Evolutionary conservation across 1,140 invertebrate genomes (phyloP).

Genomic region (Diachasma alloeum): DNA sequence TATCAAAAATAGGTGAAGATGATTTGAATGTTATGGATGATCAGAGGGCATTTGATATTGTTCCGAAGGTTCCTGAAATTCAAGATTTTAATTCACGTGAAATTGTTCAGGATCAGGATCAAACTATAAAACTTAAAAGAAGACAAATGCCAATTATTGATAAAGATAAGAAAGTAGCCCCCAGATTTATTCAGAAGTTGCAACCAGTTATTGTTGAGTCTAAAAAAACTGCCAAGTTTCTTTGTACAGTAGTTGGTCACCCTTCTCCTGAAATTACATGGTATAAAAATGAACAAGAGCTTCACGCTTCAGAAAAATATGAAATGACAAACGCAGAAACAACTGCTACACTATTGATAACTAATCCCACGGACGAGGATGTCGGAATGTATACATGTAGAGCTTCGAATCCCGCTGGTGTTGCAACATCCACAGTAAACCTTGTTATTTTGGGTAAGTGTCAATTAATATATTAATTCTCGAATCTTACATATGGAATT

Average conservation of each 20-base stretch:
- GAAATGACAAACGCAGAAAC: conserved; percentile 69
- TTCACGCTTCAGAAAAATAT: conserved; percentile 72
- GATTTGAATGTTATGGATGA: no score
- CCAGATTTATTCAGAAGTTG: conserved; percentile 75
- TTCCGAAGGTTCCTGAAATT: conserved; percentile 8
- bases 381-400: conserved; percentile 82
- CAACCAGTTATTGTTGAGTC: conserved; percentile 72
- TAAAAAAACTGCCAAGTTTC: conserved; percentile 70
- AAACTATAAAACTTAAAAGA: conserved; percentile 39
- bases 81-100: conserved; percentile 28
- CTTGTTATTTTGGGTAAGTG: conserved; percentile 74
- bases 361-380: conserved; percentile 72
- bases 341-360: conserved; percentile 74
- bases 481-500: background rate
- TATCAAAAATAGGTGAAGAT: no score
- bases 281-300: conserved; percentile 78
- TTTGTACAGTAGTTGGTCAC: conserved; percentile 74
- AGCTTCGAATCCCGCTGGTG: conserved; percentile 79
- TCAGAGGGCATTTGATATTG: background rate
- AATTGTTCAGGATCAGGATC: conserved; percentile 34
- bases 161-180: conserved; percentile 68
- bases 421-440: conserved; percentile 80
- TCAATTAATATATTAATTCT: conserved; percentile 5
- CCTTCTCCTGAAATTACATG: conserved; percentile 78
- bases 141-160: conserved; percentile 58